Conservation (phyloP, 2,113 vertebrate genomes). For the Zootoca vivipara region DNA sequence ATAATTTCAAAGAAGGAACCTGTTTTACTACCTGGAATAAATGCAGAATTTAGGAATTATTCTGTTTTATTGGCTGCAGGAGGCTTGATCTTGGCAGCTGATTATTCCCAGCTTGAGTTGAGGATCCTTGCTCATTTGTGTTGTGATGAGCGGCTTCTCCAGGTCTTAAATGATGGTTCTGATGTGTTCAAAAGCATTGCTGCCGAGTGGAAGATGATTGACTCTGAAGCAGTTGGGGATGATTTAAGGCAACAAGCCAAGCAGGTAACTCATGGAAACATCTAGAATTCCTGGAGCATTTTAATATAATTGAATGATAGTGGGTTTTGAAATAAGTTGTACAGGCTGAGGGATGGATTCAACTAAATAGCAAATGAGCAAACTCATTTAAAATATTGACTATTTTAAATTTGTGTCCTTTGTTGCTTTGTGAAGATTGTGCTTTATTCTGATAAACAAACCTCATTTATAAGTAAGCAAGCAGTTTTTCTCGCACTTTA, state of each 20-base stretch:
- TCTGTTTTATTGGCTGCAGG: slow-evolving; percentile 71
- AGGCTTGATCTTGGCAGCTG: slow-evolving; percentile 91
- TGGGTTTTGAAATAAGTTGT: not conserved
- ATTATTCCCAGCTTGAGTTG: slow-evolving; percentile 96
- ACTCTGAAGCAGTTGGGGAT: slow-evolving; percentile 82
- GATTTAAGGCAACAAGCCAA: slow-evolving; percentile 91
- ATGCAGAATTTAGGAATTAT: not conserved
- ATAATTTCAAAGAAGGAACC: not conserved
- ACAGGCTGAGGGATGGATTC: not conserved
- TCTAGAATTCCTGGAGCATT: not conserved
- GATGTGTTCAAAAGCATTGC: slow-evolving; percentile 95
- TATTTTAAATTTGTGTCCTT: no score
- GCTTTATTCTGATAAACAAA: not conserved
- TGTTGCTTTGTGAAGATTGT: no score
- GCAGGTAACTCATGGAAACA: slow-evolving; percentile 81
- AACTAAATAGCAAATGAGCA: no score
- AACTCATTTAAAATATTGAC: no score
- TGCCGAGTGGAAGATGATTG: slow-evolving; percentile 93
- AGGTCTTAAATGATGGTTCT: slow-evolving; percentile 85
- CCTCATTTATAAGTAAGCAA: not conserved
- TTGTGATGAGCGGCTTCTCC: slow-evolving; percentile 82
- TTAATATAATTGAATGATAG: not conserved
- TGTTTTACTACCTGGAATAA: not conserved
- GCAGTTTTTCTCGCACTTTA: not conserved
- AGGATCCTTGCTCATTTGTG: slow-evolving; percentile 95